Evolutionary conservation across 1,140 invertebrate genomes (phyloP).

Genomic region (Papilio xuthus): DNA sequence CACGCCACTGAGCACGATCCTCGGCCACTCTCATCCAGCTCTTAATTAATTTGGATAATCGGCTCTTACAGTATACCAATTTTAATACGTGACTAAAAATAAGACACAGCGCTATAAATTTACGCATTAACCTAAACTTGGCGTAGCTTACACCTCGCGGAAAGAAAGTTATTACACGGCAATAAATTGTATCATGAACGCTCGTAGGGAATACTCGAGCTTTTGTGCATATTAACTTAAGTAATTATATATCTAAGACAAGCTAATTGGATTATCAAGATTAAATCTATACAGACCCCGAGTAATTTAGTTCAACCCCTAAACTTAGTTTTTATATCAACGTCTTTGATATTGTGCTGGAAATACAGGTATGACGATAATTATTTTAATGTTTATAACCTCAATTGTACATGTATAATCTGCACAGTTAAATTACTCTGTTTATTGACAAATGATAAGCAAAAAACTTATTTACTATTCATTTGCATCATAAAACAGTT

Average conservation of each 20-base stretch:
- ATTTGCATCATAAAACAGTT: too few relatives aligned
- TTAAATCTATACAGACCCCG: neutral
- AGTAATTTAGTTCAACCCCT: neutral
- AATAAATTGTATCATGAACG: conserved; percentile 1
- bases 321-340: neutral
- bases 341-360: neutral
- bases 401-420: too few relatives aligned
- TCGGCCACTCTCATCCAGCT: too few relatives aligned
- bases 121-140: neutral
- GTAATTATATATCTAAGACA: neutral
- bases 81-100: neutral
- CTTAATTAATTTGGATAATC: too few relatives aligned
- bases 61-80: neutral
- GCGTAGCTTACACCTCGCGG: conserved; percentile 1
- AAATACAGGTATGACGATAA: neutral
- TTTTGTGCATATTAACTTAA: conserved; percentile 5
- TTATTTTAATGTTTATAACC: too few relatives aligned
- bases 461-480: too few relatives aligned
- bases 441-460: too few relatives aligned
- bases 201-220: conserved; percentile 1
- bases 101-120: conserved; percentile 13
- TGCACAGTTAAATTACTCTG: too few relatives aligned
- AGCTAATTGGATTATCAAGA: neutral
- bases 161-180: conserved; percentile 24
- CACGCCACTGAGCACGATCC: too few relatives aligned